phyloP scores from a whole-genome alignment of 2,113 vertebrate species.

The Pleuronectes platessa region DNA sequence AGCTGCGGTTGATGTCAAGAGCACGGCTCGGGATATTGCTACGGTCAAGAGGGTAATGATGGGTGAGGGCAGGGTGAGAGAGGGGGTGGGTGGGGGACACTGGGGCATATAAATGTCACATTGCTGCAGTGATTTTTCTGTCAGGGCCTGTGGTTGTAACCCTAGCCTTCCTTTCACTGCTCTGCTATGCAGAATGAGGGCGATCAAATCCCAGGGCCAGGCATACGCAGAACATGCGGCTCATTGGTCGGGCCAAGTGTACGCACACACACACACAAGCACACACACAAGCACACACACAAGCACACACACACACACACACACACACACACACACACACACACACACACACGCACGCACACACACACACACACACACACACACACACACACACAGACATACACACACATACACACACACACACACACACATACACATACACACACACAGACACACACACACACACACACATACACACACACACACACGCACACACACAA shows the following conservation, averaged over 20 bases:
- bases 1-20: conserved; percentile 39
- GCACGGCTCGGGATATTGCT: conserved; percentile 35
- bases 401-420: not conserved
- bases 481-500: not conserved
- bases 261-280: not conserved
- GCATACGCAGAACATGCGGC: conserved; percentile 50
- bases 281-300: not conserved
- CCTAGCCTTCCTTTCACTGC: conserved; percentile 64
- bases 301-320: not conserved
- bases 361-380: not conserved
- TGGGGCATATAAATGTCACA: conserved; percentile 65
- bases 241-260: conserved; percentile 39
- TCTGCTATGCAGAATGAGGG: conserved; percentile 66
- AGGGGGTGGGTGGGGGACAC: conserved; percentile 55
- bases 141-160: conserved; percentile 74
- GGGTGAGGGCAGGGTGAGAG: conserved; percentile 48
- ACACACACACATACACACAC: too few relatives aligned
- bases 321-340: not conserved
- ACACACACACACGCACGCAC: not conserved
- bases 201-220: conserved; percentile 48
- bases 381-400: too few relatives aligned
- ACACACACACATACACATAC: not conserved
- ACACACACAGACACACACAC: not conserved
- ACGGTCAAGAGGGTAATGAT: conserved; percentile 63
- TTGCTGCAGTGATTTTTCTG: conserved; percentile 58